These are phyloP conservation scores for Labeo catla DNA, from an alignment of 2,113 vertebrate genomes.

Conservation along the genomic window DNA sequence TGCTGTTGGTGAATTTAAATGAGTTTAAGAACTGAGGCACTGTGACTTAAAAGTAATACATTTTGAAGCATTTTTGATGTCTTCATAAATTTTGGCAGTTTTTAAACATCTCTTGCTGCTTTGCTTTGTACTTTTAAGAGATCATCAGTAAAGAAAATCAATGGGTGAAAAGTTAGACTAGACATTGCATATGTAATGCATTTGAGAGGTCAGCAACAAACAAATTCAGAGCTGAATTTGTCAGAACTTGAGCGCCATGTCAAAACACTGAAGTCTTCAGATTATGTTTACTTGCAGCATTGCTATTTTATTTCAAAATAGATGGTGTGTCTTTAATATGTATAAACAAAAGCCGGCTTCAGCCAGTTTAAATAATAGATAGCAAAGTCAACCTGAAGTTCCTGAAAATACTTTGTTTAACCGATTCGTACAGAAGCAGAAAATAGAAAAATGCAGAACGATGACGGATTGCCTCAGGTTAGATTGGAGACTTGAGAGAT, in stretches of 20 bases:
- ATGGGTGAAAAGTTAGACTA: not conserved
- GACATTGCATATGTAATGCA: not conserved
- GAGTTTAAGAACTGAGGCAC: not conserved
- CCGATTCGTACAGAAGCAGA: not conserved
- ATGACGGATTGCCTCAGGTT: conserved; percentile 40
- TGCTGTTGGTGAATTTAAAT: not conserved
- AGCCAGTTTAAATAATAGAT: not conserved
- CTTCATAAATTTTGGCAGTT: not conserved
- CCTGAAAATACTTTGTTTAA: not conserved
- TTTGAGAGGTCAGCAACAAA: not conserved
- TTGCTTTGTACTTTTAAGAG: not conserved
- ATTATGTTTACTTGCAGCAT: not conserved
- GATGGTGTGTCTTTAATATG: not conserved
- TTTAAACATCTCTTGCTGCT: not conserved
- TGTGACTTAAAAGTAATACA: not conserved
- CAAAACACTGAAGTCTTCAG: not conserved
- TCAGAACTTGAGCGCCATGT: not conserved
- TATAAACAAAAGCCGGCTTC: not conserved
- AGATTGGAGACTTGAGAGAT: conserved; percentile 24
- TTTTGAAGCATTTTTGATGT: not conserved
- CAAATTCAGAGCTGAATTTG: not conserved
- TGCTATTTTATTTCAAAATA: not conserved
- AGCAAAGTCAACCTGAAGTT: not conserved
- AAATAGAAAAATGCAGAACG: not conserved
- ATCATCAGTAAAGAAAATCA: not conserved